phyloP scores from a whole-genome alignment of 2,113 vertebrate genomes.

The Cebidichthys violaceus region DNA sequence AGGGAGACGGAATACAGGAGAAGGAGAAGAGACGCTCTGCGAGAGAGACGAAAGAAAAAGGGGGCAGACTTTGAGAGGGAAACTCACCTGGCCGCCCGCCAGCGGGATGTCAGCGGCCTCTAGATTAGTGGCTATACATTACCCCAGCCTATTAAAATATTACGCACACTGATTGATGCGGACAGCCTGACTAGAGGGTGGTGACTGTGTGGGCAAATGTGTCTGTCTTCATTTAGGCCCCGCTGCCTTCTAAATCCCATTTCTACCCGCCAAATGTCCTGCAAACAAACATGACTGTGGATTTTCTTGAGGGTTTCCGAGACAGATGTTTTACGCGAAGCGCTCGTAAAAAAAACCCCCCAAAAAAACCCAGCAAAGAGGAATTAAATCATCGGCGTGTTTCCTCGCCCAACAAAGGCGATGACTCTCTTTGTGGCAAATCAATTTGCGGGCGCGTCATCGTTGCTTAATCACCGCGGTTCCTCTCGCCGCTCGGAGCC shows the following conservation, averaged over 20 bases:
- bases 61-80: slow-evolving; percentile 50
- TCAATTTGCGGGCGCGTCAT: slow-evolving; percentile 8
- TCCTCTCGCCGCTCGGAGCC: slow-evolving; percentile 13
- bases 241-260: slow-evolving; percentile 17
- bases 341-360: neutral
- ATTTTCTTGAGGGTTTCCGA: slow-evolving; percentile 23
- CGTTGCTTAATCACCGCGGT: slow-evolving; percentile 2
- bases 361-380: slow-evolving; percentile 9
- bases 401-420: neutral
- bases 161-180: slow-evolving; percentile 68
- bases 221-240: slow-evolving; percentile 63
- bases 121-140: slow-evolving; percentile 76
- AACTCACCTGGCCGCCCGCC: slow-evolving; percentile 71
- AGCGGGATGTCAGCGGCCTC: slow-evolving; percentile 75
- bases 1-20: slow-evolving; percentile 8
- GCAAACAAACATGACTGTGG: slow-evolving; percentile 21
- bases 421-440: neutral
- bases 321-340: neutral
- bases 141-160: slow-evolving; percentile 72
- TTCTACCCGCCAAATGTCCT: slow-evolving; percentile 6
- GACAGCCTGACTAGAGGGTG: slow-evolving; percentile 68
- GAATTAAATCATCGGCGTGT: neutral
- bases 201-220: slow-evolving; percentile 66
- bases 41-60: slow-evolving; percentile 3
- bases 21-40: slow-evolving; percentile 5